Evolutionary conservation across 64 coral and sea anemone species (phyloP).

Genomic region (Cladopsammia gracilis): DNA sequence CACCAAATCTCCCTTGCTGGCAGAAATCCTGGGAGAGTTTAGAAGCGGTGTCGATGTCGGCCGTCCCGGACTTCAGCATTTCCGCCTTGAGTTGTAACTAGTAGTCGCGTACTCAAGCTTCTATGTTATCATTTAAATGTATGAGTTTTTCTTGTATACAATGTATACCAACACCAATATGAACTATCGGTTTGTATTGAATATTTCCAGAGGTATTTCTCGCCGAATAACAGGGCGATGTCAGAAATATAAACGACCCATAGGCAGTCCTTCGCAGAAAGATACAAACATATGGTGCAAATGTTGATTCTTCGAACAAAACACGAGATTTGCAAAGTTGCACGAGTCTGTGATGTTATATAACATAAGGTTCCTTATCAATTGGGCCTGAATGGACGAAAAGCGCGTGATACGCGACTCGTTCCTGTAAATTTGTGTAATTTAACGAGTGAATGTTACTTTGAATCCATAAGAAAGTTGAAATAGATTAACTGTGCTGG

Average conservation of each 20-base stretch:
- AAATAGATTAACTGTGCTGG: too few species aligned
- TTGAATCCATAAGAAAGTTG: background rate
- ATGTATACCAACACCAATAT: too few species aligned
- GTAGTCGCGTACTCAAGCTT: too few species aligned
- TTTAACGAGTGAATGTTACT: background rate
- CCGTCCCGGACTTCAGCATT: background rate
- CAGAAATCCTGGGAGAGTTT: background rate
- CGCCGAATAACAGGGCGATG: background rate
- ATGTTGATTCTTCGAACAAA: background rate
- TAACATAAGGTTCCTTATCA: background rate
- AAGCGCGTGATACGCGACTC: background rate
- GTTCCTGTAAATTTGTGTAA: background rate
- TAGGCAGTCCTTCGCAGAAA: too few species aligned
- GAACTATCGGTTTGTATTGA: too few species aligned
- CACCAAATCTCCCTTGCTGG: background rate
- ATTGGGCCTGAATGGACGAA: background rate
- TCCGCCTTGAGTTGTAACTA: background rate
- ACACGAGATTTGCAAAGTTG: constrained; percentile 16
- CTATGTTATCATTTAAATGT: too few species aligned
- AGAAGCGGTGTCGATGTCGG: background rate
- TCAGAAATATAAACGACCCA: too few species aligned
- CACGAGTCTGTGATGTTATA: constrained; percentile 30
- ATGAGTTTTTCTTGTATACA: too few species aligned
- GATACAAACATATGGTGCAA: too few species aligned
- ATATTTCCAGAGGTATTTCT: background rate